phyloP scores from a whole-genome alignment of 2,113 vertebrate genomes.

The Protomyctophum bolini region DNA sequence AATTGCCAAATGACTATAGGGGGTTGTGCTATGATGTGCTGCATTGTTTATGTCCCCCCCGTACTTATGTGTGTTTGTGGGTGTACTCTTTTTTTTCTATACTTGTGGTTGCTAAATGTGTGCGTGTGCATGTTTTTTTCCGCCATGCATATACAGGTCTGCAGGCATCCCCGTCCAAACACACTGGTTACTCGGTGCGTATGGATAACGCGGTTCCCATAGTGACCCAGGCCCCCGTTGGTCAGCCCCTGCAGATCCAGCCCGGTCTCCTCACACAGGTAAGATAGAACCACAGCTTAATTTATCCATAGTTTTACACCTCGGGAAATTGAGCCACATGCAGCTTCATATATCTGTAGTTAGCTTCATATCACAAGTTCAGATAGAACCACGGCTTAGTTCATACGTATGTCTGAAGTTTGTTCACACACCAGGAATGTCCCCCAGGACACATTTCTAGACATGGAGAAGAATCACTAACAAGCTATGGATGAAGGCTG shows the following conservation, averaged over 20 bases:
- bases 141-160: slow-evolving; percentile 82
- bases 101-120: slow-evolving; percentile 1
- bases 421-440: too few relatives aligned
- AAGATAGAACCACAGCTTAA: slow-evolving; percentile 41
- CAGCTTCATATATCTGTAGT: too few relatives aligned
- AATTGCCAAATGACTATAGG: too few relatives aligned
- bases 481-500: slow-evolving; percentile 30
- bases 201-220: slow-evolving; percentile 99
- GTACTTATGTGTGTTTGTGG: background rate
- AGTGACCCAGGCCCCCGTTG: slow-evolving; percentile 95
- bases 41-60: background rate
- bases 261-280: slow-evolving; percentile 97
- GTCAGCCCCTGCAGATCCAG: slow-evolving; percentile 96
- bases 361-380: too few relatives aligned
- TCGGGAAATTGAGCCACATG: too few relatives aligned
- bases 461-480: too few relatives aligned
- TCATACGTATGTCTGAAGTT: too few relatives aligned
- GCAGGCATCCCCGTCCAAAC: slow-evolving; percentile 96
- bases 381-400: too few relatives aligned
- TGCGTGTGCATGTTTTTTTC: slow-evolving; percentile 30
- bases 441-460: too few relatives aligned
- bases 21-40: background rate
- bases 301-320: too few relatives aligned
- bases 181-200: slow-evolving; percentile 94
- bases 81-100: background rate